Base-by-base conservation (phyloP, 1,140 invertebrate genomes). In the Campoletis sonorensis region DNA sequence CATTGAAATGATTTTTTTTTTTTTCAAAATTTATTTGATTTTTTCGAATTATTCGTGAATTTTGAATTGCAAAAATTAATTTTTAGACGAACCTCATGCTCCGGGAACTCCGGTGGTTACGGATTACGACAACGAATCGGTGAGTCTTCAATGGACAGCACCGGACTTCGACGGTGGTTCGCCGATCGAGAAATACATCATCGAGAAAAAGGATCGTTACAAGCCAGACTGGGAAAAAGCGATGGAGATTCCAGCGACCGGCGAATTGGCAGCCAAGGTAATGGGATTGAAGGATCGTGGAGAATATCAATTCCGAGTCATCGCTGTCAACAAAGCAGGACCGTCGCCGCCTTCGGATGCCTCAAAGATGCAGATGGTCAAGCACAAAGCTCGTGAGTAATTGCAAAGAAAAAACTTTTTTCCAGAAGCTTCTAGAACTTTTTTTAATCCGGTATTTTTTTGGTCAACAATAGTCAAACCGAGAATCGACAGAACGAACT, bases 251-350 rank as follows among this genome's bases (percentile, higher is more conserved):
- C 94, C 96, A 81, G 97, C 97, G 16, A 97, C 96, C n/a, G 95
- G 95, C 84, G 92, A 94, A 77, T 90, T 95, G 0, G 94, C 96
- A 82, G 97, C 94, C 51, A 96, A 96, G 90, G 96, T 99, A 18
- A 94, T 95, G 23, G 97, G 96, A 84, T 91, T 99, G 4, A 97
- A 97, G 84, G 97, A 99, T 91, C 95, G 97, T 64, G 96, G 96
- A 58, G 97, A 98, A 91, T 99, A 98, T 91, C 97, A 99, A 91
- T 99, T 99, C 93, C 93, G 98, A 78, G 94, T 99, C 2, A 94
- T 97, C 85, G 98, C 99, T 13, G 96, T 99, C 23, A 99, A 99
- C 92, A 99, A 99, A 92, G 98, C 98, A 71, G 99, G 99, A 64
- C 94, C 93, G 7, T 98, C 98, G 1, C 96, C 96, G 64, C 95